Evolutionary conservation across 2,888 invertebrate species (phyloP), one percentile per base, ranked within the genome.

Genomic region (Protophormia terraenovae): DNA sequence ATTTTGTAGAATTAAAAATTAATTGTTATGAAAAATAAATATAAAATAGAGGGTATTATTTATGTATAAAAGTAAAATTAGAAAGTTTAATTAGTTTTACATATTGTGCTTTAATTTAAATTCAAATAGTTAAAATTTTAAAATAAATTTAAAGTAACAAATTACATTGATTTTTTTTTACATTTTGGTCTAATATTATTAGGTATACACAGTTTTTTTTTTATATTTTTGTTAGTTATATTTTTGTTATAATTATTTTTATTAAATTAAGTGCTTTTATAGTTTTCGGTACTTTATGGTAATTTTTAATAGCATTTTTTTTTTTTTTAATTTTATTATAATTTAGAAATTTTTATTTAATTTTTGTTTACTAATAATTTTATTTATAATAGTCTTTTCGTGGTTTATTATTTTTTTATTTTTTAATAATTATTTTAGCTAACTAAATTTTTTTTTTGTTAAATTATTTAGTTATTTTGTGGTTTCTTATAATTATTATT

Each of bases 381-480:
- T 47, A 35, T 67, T 60, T 62, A 50, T 66, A 50, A 84, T 84
- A 84, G 84, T 84, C 84, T 84, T 84, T 72, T 84, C 72, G 60
- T 73, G 64, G 24, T 55, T 53, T 55, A 19, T 69, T 47, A 45
- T 69, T 66, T 55, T 58, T 69, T 69, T 58, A 45, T 76, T 67
- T 58, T 60, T 75, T 71, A 41, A 55, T 79, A 76, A 80, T 64
- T 64, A 76, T 76, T 84, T 38, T 76, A 38, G 38, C 84, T 84
- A 84, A 84, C 84, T 84, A 84, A 60, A 66, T 29, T 76, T 76
- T 75, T 32, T 58, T 66, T 41, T 35, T 55, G n/a, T n/a, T 47
- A 19, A 22, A 0, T 41, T 72, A 45, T 69, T 67, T 60, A 27
- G 50, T 12, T 50, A 32, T 24, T 27, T 16, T 75, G 19, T 32